A percentile compares a stretch with the other conserved stretches of the same genome.
Conservation (phyloP, 2,888 invertebrate species). For the Blera fallax region DNA sequence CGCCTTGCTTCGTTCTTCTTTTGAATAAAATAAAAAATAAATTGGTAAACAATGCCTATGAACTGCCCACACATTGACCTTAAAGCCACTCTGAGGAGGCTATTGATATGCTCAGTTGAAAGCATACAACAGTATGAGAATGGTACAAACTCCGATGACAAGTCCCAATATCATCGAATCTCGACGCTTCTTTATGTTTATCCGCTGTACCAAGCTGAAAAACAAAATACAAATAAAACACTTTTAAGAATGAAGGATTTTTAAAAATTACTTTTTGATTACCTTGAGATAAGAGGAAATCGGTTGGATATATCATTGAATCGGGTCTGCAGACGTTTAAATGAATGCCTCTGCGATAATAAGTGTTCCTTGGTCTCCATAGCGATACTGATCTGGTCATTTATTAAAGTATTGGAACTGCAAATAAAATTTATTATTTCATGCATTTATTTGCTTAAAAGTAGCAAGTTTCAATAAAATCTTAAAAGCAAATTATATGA, state of each 20-base stretch:
- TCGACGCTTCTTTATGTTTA: conserved; percentile 95
- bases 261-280: background rate
- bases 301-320: conserved; percentile 95
- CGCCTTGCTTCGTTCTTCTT: conserved; percentile 30
- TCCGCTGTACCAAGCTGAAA: conserved; percentile 92
- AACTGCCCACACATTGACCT: conserved; percentile 62
- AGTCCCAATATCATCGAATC: conserved; percentile 96
- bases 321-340: conserved; percentile 94
- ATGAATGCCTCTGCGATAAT: conserved; percentile 92
- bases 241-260: background rate
- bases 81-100: background rate
- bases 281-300: conserved; percentile 88
- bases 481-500: no score
- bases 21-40: conserved; percentile 57
- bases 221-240: conserved; percentile 83
- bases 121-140: conserved; percentile 91
- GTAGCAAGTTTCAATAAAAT: no score
- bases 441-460: background rate
- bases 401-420: conserved; percentile 95
- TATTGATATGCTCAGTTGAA: conserved; percentile 84
- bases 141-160: conserved; percentile 93
- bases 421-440: conserved; percentile 73
- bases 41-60: conserved; percentile 30
- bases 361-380: conserved; percentile 98
- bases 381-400: conserved; percentile 98